Percentiles rank a stretch among this genome's conserved stretches.
Evolutionary conservation across 2,888 invertebrate genomes (phyloP).

Genomic region (Neoaliturus tenellus): DNA sequence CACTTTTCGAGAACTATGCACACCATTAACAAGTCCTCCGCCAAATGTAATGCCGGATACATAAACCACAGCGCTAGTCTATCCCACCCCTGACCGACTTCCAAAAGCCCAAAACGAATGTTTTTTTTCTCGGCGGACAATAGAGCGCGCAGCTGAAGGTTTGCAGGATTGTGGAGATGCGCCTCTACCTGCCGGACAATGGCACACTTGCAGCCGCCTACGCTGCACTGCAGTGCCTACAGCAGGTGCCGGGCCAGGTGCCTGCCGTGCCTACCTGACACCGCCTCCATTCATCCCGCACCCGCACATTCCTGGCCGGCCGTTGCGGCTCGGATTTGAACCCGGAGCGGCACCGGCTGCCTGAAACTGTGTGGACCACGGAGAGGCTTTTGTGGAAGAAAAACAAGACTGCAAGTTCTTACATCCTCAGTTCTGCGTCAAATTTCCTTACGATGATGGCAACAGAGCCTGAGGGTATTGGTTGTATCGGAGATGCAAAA

Average conservation of each 20-base stretch:
- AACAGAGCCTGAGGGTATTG: no score
- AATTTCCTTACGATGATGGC: no score
- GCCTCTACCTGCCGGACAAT: neutral
- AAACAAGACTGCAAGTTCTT: no score
- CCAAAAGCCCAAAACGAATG: neutral
- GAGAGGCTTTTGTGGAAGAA: no score
- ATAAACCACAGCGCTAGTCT: no score
- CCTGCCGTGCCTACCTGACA: neutral
- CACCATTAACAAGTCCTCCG: no score
- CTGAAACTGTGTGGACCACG: no score
- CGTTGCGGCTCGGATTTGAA: slow-evolving; percentile 12
- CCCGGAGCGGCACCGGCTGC: neutral
- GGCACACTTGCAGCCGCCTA: neutral
- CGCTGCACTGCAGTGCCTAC: neutral
- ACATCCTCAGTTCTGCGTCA: no score
- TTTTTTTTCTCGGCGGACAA: neutral
- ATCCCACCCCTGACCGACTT: neutral
- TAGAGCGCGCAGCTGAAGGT: neutral
- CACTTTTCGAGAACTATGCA: no score
- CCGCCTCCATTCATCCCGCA: neutral
- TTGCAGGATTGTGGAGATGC: slow-evolving; percentile 6
- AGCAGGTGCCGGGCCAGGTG: neutral
- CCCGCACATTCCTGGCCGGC: slow-evolving; percentile 28
- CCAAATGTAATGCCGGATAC: no score
- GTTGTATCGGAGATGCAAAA: no score